Percentiles rank a stretch among this genome's conserved stretches.
Conservation (phyloP, 1,140 invertebrate species). For the Drosophila equinoxialis region DNA sequence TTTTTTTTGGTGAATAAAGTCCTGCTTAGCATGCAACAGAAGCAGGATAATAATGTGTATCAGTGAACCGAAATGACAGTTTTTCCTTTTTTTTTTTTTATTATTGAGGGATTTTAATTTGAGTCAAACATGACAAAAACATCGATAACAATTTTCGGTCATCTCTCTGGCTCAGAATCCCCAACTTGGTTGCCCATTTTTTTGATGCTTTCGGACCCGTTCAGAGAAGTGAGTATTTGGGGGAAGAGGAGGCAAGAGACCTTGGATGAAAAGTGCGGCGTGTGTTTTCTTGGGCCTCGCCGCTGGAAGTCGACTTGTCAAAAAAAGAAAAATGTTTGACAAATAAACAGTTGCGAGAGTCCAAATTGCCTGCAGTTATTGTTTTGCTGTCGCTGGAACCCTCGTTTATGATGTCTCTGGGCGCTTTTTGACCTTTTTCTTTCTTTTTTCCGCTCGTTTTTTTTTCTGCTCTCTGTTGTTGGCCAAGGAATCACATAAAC, state of each 20-base stretch:
- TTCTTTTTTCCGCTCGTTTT: neutral
- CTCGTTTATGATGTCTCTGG: conserved; percentile 78
- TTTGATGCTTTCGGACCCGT: no score
- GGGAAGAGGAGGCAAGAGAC: neutral
- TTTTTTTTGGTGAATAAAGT: conserved; percentile 16
- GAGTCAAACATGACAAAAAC: conserved; percentile 79
- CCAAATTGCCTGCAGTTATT: conserved; percentile 78
- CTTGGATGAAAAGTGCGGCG: conserved; percentile 48
- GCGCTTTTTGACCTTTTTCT: conserved; percentile 73
- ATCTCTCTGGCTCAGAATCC: conserved; percentile 38
- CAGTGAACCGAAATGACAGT: conserved; percentile 68
- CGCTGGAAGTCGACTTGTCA: conserved; percentile 78
- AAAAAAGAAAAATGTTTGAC: conserved; percentile 78
- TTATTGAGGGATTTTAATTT: conserved; percentile 79
- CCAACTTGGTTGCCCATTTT: conserved; percentile 60
- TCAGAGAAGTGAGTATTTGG: no score
- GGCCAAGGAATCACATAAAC: conserved; percentile 48
- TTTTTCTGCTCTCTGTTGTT: neutral
- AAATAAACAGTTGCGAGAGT: conserved; percentile 76
- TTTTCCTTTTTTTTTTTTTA: conserved; percentile 32
- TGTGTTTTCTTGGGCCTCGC: conserved; percentile 50
- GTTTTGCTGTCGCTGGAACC: conserved; percentile 67
- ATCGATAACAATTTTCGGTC: conserved; percentile 78
- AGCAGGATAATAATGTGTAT: conserved; percentile 73
- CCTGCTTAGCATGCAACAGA: conserved; percentile 65